phyloP scores from a whole-genome alignment of 2,113 vertebrate species.

The Bubo bubo region DNA sequence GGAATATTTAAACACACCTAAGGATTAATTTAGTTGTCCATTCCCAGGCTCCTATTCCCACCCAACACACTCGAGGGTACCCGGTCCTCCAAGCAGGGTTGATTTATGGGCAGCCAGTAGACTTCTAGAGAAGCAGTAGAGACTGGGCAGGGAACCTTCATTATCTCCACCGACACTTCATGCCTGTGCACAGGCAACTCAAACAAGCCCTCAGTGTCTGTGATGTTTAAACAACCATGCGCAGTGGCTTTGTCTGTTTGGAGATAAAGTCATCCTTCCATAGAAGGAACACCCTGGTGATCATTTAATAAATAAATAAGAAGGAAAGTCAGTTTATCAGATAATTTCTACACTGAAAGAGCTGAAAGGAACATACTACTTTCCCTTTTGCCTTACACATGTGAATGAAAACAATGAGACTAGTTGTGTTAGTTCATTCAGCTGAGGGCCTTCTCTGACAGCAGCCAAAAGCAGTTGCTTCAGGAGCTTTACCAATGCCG shows the following conservation, averaged over 20 bases:
- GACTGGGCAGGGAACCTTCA: neutral
- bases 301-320: neutral
- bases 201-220: fast-evolving
- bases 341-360: neutral
- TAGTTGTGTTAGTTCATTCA: neutral
- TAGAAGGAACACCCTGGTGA: neutral
- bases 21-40: neutral
- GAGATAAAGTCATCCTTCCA: neutral
- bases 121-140: neutral
- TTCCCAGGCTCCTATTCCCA: neutral
- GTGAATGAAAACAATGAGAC: neutral
- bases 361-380: neutral
- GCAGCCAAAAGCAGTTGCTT: neutral
- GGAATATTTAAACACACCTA: neutral
- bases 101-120: neutral
- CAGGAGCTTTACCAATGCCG: neutral
- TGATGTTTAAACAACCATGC: neutral
- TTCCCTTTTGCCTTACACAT: neutral
- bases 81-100: neutral
- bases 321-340: neutral
- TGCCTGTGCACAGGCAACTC: neutral
- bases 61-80: neutral
- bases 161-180: neutral
- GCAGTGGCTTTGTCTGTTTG: neutral
- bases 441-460: neutral